Evolutionary conservation across 2,797 vertebrate species (phyloP).

Genomic region (Parauchenoglanis ngamensis): DNA sequence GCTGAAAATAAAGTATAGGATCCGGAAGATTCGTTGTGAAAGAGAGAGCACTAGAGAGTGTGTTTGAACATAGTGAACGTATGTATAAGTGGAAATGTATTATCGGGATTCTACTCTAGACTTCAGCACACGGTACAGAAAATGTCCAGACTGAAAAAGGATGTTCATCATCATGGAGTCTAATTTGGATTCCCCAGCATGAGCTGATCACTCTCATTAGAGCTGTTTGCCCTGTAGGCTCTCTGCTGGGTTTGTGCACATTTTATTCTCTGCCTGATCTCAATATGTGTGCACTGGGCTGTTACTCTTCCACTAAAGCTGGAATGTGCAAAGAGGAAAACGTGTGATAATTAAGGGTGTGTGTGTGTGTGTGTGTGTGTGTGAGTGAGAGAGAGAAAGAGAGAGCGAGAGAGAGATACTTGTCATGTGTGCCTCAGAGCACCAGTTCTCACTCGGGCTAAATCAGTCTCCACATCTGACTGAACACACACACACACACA

Average conservation of each 20-base stretch:
- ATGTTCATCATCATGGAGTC: slow-evolving; percentile 40
- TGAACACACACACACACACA: neutral
- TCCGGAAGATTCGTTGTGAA: neutral
- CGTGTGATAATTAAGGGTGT: slow-evolving; percentile 44
- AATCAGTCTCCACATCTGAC: slow-evolving; percentile 48
- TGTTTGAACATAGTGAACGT: slow-evolving; percentile 12
- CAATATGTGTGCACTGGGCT: slow-evolving; percentile 41
- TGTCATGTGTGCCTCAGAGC: slow-evolving; percentile 37
- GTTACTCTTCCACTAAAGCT: slow-evolving; percentile 38
- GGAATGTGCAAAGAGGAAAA: slow-evolving; percentile 38
- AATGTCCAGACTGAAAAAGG: slow-evolving; percentile 27
- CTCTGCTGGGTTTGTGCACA: slow-evolving; percentile 42
- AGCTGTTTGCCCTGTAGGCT: slow-evolving; percentile 48
- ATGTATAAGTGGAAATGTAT: slow-evolving; percentile 18
- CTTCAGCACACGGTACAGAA: slow-evolving; percentile 21
- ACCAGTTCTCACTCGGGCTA: slow-evolving; percentile 46
- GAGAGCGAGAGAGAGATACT: neutral
- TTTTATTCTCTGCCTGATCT: slow-evolving; percentile 43
- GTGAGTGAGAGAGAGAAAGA: neutral
- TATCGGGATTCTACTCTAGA: slow-evolving; percentile 2
- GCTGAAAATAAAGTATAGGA: neutral
- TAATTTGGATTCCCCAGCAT: slow-evolving; percentile 51
- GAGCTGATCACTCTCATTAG: slow-evolving; percentile 51
- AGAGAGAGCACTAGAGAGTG: neutral
- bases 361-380: neutral